Evolutionary conservation across 2,113 vertebrate species (phyloP), one percentile per base, ranked within the genome.

Genomic region (Ailurus styani): DNA sequence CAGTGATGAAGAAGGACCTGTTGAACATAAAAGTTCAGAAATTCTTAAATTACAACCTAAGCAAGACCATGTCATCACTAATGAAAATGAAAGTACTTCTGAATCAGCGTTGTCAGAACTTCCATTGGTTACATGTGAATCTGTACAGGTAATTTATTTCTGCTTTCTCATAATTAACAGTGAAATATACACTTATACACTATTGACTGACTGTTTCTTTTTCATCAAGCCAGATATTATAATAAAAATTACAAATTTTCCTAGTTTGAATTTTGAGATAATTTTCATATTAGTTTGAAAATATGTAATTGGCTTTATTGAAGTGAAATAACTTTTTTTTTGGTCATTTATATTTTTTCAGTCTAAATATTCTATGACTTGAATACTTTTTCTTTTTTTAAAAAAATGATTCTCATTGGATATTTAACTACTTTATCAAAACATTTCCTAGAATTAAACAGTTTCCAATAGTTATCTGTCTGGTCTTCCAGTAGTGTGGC

Each of bases 1-100:
- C 82, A 99, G 99, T 96, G 99, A 99, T 96, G 99, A 99, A 90
- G 99, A 99, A 97, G 98, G 87, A 62, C 60, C 95, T 52, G 60
- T 87, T 96, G 98, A 98, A 89, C 55, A 91, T 75, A 93, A 97
- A 79, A 37, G 54, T 95, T 77, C 95, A 95, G 97, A 97, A 82
- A 21, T 93, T 47, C 64, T 98, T 72, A 90, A 97, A 83, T 96
- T 98, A 52, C 98, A 96, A 29, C 60, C 78, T 96, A 70, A 57
- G 52, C 91, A 98, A 83, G 87, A 90, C 87, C 42, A 4, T 75
- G 14, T 47, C n/a, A 27, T 88, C 73, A 90, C 83, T 57, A 90
- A 42, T 83, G 94, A 98, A 91, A 95, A 97, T 94, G 55, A 40
- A 94, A 55, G 75, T 52, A 55, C 85, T 54, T 84, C 95, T 96